Base-by-base conservation (phyloP, 2,113 vertebrate genomes). In the Mellivora capensis region DNA sequence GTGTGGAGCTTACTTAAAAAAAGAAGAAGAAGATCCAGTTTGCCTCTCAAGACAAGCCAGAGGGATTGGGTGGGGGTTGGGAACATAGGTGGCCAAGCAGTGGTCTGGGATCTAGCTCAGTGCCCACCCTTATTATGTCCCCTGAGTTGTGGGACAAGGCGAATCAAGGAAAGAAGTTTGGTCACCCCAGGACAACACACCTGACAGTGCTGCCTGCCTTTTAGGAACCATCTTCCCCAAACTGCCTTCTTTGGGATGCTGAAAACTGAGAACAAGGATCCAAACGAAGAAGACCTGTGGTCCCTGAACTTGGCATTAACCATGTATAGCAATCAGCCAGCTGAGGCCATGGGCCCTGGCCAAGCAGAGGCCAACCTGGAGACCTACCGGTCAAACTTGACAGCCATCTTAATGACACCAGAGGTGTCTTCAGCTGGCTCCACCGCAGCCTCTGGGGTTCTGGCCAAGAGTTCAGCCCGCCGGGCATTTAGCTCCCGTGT, bases 371-470 rank as follows among this genome's bases (percentile, higher is more conserved):
- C 52, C 64, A 93, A 85, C 49, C 47, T 92, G 31, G 37, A 76
- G 52, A 96, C 98, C 96, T 97, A 99, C 99, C 99, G 99, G 96
- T 99, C 99, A 98, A 99, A 99, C 91, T 98, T 99, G 94, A 99
- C 98, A 4, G 99, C 98, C 99, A 99, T 99, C 91, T 99, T 99
- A 98, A 99, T 98, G 96, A 99, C 97, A 90, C 99, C 99, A 54
- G 99, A 95, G 64, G n/a, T 98, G 2, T 99, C 99, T 91, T 99
- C 98, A 29, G 95, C 37, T 13, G 98, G 98, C 0, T 98, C 98
- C 34, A 97, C 98, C 0, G 96, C 84, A 62, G 88, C 96, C 87
- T 98, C 94, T 72, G 96, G 98, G 31, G 47, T 91, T 67, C 91
- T 96, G 31, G 97, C 98, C 97, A 99, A 98, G 44, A 99, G 91